Percentiles rank a stretch among this genome's conserved stretches.
Conservation (phyloP, 2,888 invertebrate species). For the Caenorhabditis zanzibari region DNA sequence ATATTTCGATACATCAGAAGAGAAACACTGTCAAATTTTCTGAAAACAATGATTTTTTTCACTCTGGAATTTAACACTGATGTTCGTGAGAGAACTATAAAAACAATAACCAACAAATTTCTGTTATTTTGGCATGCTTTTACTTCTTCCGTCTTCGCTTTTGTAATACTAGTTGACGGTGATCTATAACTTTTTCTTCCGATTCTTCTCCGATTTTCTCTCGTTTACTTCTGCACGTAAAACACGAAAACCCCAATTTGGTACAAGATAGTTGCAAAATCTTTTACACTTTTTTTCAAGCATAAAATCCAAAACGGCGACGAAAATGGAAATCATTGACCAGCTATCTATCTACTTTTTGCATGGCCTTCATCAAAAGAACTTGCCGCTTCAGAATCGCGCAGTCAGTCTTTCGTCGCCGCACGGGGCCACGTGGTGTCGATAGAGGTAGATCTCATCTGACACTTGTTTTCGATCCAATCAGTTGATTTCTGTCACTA, state of each 20-base stretch:
- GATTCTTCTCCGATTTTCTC: constrained; percentile 9
- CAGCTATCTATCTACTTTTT: constrained; percentile 27
- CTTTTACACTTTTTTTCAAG: constrained; percentile 8
- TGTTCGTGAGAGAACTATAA: background rate
- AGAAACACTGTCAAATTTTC: no score
- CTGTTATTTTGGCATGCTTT: background rate
- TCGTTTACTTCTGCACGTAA: constrained; percentile 2
- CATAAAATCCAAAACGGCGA: constrained; percentile 19
- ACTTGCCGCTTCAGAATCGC: constrained; percentile 23
- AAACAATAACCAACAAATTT: background rate
- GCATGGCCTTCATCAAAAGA: constrained; percentile 38
- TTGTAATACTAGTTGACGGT: background rate
- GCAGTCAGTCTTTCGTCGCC: constrained; percentile 58
- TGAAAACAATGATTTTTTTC: no score
- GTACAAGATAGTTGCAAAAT: constrained; percentile 6
- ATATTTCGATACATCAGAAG: no score
- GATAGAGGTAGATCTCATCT: constrained; percentile 12
- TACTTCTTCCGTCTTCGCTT: background rate
- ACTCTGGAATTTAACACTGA: background rate
- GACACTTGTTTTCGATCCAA: constrained; percentile 14
- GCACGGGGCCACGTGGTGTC: constrained; percentile 43
- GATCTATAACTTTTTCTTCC: background rate
- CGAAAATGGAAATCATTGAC: constrained; percentile 56
- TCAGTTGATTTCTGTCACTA: constrained; percentile 16
- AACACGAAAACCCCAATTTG: background rate